Evolutionary conservation across 2,113 vertebrate species (phyloP), one percentile per base, ranked within the genome.

Genomic region (Gymnarchus niloticus): DNA sequence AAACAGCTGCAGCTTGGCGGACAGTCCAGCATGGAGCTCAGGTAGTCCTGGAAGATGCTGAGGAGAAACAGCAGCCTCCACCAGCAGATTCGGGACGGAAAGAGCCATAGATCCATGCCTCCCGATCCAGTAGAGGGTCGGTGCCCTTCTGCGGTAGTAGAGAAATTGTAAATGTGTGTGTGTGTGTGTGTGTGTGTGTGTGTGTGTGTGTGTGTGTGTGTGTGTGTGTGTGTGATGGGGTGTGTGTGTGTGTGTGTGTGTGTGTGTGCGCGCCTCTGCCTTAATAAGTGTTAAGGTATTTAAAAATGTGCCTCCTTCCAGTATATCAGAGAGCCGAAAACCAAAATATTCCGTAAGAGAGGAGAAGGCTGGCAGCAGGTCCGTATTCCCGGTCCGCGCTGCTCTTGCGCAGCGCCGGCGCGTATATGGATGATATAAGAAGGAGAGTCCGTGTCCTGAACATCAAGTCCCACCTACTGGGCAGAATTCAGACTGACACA

Each of bases 391-490:
- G 86, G 83, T 89, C 91, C 90, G 91, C 90, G 87, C 88, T 89
- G 89, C 85, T 88, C 89, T 83, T 89, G 91, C 89, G 90, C 89
- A 89, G 88, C 89, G 48, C 91, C 89, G 91, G 93, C 94, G 95
- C 95, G 95, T 56, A 93, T 93, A 94, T 94, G 94, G 95, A 94
- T 95, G 92, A 94, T 93, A 90, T 92, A 90, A 92, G 92, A 94
- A 93, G 91, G 82, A 85, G 61, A 94, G 93, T 94, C 94, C 90
- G 93, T 94, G 92, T 92, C 89, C 93, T 94, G 95, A 95, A 95
- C 95, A 94, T 95, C 95, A 96, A 97, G 96, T 97, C 96, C 97
- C 97, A 97, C 97, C 97, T 96, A 95, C 97, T 93, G 95, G 94
- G 94, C 95, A 94, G 94, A 96, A 96, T 95, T 94, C 94, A 93